phyloP scores from a whole-genome alignment of 2,888 invertebrate genomes.

The Gibbula magus region DNA sequence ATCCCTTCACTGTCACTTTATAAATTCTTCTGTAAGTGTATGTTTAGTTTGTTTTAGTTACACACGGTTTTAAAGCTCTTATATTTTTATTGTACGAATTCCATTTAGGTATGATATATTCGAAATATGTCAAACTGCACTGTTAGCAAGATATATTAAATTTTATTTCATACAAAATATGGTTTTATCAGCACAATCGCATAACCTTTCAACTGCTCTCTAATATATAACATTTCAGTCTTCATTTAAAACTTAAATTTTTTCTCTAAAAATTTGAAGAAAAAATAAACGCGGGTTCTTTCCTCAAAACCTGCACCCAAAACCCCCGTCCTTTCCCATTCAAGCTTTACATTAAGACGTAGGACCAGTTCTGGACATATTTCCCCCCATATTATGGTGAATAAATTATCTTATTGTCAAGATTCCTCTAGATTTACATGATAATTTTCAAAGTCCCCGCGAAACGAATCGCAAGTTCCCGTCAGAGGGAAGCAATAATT shows the following conservation, averaged over 20 bases:
- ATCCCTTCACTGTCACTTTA: too few species aligned
- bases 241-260: not conserved
- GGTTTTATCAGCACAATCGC: not conserved
- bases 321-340: not conserved
- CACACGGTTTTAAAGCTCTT: too few species aligned
- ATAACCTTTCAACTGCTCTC: not conserved
- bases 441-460: conserved; percentile 2
- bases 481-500: not conserved
- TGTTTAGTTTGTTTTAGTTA: too few species aligned
- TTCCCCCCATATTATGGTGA: not conserved
- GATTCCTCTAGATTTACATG: not conserved
- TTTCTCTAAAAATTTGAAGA: not conserved
- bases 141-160: too few species aligned
- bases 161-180: too few species aligned
- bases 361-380: not conserved
- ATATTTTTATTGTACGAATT: too few species aligned
- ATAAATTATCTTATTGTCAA: conserved; percentile 15
- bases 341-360: not conserved
- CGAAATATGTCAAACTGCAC: too few species aligned
- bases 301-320: not conserved
- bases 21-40: too few species aligned
- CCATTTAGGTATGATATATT: too few species aligned
- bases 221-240: not conserved
- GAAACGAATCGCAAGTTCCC: not conserved
- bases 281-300: not conserved